These are phyloP conservation scores for Achatina immaculata DNA, from an alignment of 1,140 invertebrate species.

Conservation along the genomic window DNA sequence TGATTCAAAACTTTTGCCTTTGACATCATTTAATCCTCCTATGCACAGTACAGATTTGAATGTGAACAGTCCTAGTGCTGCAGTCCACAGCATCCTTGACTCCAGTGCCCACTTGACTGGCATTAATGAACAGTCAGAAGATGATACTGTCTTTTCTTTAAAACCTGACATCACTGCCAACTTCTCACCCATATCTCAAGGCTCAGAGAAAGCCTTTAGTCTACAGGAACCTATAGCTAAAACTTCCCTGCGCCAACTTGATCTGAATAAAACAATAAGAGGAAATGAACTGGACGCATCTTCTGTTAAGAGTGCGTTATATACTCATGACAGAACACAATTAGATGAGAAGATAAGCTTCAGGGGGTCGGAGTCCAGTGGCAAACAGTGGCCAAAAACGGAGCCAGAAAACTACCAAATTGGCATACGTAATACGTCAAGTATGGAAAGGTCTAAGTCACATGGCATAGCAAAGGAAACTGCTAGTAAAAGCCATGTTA, in stretches of 20 bases:
- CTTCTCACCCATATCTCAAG: background rate
- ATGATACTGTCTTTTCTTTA: background rate
- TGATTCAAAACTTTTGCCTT: background rate
- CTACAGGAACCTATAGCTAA: background rate
- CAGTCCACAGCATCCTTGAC: background rate
- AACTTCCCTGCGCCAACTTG: background rate
- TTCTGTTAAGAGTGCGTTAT: background rate
- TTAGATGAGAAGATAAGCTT: too few relatives aligned
- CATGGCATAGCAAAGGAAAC: too few relatives aligned
- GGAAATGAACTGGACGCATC: background rate
- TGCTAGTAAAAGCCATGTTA: too few relatives aligned
- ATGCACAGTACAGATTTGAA: conserved; percentile 39
- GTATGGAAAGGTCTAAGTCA: too few relatives aligned
- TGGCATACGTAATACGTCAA: too few relatives aligned
- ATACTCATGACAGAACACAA: background rate
- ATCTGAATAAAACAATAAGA: conserved; percentile 28
- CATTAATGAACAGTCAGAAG: conserved; percentile 27
- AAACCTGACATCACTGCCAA: conserved; percentile 8
- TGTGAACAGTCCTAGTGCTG: background rate
- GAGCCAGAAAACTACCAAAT: too few relatives aligned
- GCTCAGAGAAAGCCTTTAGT: background rate
- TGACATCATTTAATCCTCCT: conserved; percentile 37
- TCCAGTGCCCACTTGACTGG: background rate
- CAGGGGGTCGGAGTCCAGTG: too few relatives aligned
- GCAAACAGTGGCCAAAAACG: too few relatives aligned